Base-by-base conservation (phyloP, 2,888 invertebrate genomes). In the Hypena proboscidalis region DNA sequence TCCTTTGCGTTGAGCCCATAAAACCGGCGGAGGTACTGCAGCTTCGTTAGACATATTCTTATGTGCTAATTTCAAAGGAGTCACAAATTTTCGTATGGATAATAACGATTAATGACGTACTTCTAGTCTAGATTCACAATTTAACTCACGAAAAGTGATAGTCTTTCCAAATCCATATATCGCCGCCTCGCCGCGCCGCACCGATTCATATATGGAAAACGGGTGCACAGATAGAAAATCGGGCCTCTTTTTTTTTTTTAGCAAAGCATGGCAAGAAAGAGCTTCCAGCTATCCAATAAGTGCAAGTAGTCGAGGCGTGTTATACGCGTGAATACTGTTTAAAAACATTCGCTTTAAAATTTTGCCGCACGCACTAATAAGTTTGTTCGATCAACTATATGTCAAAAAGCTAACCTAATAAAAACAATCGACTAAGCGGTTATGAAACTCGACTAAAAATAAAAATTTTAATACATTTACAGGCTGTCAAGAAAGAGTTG, bases 1-100 rank as follows among this genome's bases (percentile, higher is more conserved):
- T 71, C 94, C 94, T 70, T 94, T 94, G 74, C 97, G 93, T 85
- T 99, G 98, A 42, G 98, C 98, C 99, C 99, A 99, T 87, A 96
- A 93, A 66, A 98, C 96, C 55, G 96, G 94, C 53, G 98, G 98
- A 73, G 96, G 95, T 46, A 80, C 78, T 64, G 80, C 67, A 66
- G 73, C 84, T 79, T 92, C 84, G 75, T 93, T 94, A 70, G 89
- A 77, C 89, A 89, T 89, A 49, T 37, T 73, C 56, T 52, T 44
- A n/a, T 46, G 32, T 37, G 35, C 38, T 17, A 46, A 37, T 11
- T 53, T 56, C 7, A 17, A 35, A 31, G 17, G 17, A 35, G 51
- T 19, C 19, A 11, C 26, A 25, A 48, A 47, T 6, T 33, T 10
- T 21, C 11, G 31, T 40, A 32, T 32, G 23, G 27, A 38, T 19